Evolutionary conservation across 1,140 invertebrate genomes (phyloP).

Genomic region (Penaeus vannamei): DNA sequence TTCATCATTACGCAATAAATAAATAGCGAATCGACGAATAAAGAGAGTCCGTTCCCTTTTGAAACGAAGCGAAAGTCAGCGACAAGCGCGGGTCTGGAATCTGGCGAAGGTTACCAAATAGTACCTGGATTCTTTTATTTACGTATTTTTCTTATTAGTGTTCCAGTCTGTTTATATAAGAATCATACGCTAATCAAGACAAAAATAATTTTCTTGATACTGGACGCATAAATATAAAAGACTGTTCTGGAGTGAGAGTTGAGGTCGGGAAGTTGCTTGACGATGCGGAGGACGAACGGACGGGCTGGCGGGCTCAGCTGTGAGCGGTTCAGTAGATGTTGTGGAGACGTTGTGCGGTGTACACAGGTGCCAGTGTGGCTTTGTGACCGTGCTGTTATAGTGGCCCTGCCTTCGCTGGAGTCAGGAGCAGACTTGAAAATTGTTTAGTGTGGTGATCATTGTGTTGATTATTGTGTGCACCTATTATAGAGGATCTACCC

Average conservation of each 20-base stretch:
- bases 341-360: constrained; percentile 54
- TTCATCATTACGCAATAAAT: background rate
- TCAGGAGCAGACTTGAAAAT: constrained; percentile 23
- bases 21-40: background rate
- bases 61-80: constrained; percentile 39
- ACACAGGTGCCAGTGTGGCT: constrained; percentile 58
- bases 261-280: background rate
- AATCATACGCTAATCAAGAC: too few species aligned
- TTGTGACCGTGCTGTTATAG: constrained; percentile 42
- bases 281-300: background rate
- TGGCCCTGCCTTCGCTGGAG: constrained; percentile 38
- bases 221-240: background rate
- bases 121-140: constrained; percentile 16
- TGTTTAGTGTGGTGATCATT: too few species aligned
- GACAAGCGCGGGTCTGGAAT: constrained; percentile 40
- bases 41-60: constrained; percentile 20
- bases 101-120: constrained; percentile 53
- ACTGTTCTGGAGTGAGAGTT: background rate
- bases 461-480: too few species aligned
- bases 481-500: background rate
- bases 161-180: background rate
- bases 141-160: too few species aligned
- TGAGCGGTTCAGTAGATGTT: constrained; percentile 61
- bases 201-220: background rate
- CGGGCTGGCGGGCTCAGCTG: constrained; percentile 38